Conservation (phyloP, 2,797 vertebrate species). For the Dermochelys coriacea region DNA sequence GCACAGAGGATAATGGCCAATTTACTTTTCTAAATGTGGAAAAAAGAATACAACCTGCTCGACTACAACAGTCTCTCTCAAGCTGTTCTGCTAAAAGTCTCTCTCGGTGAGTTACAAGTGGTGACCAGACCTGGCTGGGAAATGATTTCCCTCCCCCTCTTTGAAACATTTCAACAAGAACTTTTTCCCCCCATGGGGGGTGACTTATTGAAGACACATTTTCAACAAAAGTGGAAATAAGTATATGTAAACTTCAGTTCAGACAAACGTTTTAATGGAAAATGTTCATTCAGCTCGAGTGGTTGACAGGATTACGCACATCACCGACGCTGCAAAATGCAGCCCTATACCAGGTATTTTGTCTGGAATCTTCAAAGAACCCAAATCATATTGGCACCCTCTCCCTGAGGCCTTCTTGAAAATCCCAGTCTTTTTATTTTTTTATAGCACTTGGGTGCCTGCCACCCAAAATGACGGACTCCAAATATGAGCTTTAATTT, state of each 20-base stretch:
- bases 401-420: slow-evolving; percentile 31
- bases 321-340: background rate
- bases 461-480: background rate
- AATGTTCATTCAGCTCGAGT: background rate
- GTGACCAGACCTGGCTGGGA: background rate
- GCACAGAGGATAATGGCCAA: background rate
- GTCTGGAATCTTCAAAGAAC: slow-evolving; percentile 7
- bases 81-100: background rate
- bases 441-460: background rate
- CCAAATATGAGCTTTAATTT: slow-evolving; percentile 28
- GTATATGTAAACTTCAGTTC: background rate
- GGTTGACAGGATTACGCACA: background rate
- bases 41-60: background rate
- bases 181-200: background rate
- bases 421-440: background rate
- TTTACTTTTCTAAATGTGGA: background rate
- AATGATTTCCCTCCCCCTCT: background rate
- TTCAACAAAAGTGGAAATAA: slow-evolving; percentile 1
- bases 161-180: background rate
- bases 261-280: background rate
- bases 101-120: background rate
- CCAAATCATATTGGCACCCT: slow-evolving; percentile 48
- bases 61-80: background rate
- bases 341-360: slow-evolving; percentile 39
- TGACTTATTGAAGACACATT: background rate